Conservation (phyloP, 2,113 vertebrate species). For the Dicerorhinus sumatrensis region DNA sequence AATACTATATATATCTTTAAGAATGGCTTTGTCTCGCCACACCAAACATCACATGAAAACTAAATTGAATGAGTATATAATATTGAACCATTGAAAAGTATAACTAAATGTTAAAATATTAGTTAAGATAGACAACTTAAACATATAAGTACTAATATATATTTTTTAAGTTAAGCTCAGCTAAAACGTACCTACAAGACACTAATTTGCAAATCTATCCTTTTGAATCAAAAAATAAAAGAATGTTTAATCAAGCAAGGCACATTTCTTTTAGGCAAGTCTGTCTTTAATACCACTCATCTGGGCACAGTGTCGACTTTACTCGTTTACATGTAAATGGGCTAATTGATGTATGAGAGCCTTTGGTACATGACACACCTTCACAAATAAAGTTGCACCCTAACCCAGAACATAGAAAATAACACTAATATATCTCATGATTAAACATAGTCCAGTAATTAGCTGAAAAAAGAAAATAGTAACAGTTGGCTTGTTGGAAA, state of each 20-base stretch:
- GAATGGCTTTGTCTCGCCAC: conserved; percentile 61
- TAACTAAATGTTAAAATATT: conserved; percentile 59
- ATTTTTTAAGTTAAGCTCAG: conserved; percentile 57
- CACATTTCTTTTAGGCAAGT: conserved; percentile 83
- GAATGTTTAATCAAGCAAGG: conserved; percentile 80
- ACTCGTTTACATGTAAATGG: conserved; percentile 58
- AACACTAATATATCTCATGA: neutral
- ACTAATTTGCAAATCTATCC: conserved; percentile 60
- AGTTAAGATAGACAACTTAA: conserved; percentile 61
- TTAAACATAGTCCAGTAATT: conserved; percentile 59
- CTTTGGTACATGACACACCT: conserved; percentile 83
- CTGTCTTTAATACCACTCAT: conserved; percentile 61
- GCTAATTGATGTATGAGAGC: conserved; percentile 65
- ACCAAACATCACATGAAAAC: conserved; percentile 55
- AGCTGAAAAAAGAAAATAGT: conserved; percentile 56
- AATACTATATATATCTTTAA: conserved; percentile 17
- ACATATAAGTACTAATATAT: conserved; percentile 34
- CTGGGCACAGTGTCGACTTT: conserved; percentile 62
- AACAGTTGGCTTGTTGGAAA: conserved; percentile 22
- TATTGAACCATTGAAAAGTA: conserved; percentile 15
- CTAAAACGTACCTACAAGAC: conserved; percentile 53
- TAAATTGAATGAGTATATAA: conserved; percentile 40
- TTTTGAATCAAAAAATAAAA: conserved; percentile 73
- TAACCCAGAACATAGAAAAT: conserved; percentile 58
- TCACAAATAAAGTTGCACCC: conserved; percentile 72